Evolutionary conservation across 2,888 invertebrate species (phyloP).

Genomic region (Halictus ligatus): DNA sequence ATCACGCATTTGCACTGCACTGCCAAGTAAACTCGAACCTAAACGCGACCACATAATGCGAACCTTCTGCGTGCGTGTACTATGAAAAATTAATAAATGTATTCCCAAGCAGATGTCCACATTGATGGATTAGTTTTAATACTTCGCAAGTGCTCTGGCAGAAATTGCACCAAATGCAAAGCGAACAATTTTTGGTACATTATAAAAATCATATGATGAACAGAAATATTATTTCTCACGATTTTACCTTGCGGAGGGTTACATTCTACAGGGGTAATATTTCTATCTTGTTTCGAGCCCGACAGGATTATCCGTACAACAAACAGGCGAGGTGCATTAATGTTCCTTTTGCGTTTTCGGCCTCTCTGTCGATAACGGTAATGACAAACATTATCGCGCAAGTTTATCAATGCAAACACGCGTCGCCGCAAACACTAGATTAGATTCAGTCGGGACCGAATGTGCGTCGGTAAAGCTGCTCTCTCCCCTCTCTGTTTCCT

Average conservation of each 20-base stretch:
- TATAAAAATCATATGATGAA: not conserved
- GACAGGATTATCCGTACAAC: slow-evolving; percentile 49
- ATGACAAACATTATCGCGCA: slow-evolving; percentile 46
- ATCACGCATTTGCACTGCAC: too few species aligned
- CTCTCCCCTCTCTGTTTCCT: not conserved
- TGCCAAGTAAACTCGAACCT: too few species aligned
- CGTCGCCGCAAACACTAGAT: slow-evolving; percentile 58
- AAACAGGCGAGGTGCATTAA: slow-evolving; percentile 59
- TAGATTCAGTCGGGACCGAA: slow-evolving; percentile 39
- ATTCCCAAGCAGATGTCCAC: too few species aligned
- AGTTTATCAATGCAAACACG: slow-evolving; percentile 63
- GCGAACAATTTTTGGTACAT: too few species aligned
- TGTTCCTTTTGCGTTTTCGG: slow-evolving; percentile 42
- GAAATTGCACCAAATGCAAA: too few species aligned
- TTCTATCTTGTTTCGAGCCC: not conserved
- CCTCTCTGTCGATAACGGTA: slow-evolving; percentile 53
- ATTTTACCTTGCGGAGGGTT: not conserved
- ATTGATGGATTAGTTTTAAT: too few species aligned
- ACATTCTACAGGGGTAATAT: not conserved
- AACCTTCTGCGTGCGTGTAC: too few species aligned
- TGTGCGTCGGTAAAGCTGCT: not conserved
- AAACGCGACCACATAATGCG: too few species aligned
- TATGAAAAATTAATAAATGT: too few species aligned
- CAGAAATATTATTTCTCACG: not conserved
- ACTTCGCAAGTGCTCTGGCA: too few species aligned